Percentiles rank a stretch among this genome's conserved stretches.
phyloP scores from a whole-genome alignment of 2,113 vertebrate species.

The Pongo abelii region DNA sequence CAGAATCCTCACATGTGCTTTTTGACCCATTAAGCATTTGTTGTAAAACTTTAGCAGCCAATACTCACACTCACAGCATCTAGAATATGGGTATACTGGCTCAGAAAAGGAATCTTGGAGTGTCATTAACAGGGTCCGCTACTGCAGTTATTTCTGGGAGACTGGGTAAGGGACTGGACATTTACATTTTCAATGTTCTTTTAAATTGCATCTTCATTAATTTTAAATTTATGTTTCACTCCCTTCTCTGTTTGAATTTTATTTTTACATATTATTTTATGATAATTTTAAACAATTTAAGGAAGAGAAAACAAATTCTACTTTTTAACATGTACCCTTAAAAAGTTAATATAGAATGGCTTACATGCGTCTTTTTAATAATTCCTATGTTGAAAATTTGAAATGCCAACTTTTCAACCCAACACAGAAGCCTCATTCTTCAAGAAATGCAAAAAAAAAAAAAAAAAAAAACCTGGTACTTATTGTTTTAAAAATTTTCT shows the following conservation, averaged over 20 bases:
- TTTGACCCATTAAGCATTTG: neutral
- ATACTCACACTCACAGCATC: neutral
- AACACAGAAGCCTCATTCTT: neutral
- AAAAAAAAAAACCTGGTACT: neutral
- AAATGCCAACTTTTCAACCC: neutral
- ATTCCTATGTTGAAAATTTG: neutral
- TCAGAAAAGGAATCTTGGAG: neutral
- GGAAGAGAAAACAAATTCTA: neutral
- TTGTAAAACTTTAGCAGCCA: neutral
- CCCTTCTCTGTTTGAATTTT: neutral
- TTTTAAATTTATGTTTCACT: neutral
- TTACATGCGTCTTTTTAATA: neutral
- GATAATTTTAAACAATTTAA: slow-evolving; percentile 18
- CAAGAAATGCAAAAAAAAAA: neutral
- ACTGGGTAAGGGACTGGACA: neutral
- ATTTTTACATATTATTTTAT: neutral
- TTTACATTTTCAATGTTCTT: neutral
- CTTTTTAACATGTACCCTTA: neutral
- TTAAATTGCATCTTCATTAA: neutral
- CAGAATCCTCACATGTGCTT: neutral
- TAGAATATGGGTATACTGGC: neutral
- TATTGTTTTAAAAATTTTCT: neutral
- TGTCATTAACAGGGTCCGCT: too few species aligned
- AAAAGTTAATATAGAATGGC: neutral
- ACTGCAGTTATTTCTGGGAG: neutral